Percentiles rank a stretch among this genome's conserved stretches.
These are phyloP conservation scores for Tenrec ecaudatus DNA, from an alignment of 2,113 vertebrate genomes.

Conservation along the genomic window DNA sequence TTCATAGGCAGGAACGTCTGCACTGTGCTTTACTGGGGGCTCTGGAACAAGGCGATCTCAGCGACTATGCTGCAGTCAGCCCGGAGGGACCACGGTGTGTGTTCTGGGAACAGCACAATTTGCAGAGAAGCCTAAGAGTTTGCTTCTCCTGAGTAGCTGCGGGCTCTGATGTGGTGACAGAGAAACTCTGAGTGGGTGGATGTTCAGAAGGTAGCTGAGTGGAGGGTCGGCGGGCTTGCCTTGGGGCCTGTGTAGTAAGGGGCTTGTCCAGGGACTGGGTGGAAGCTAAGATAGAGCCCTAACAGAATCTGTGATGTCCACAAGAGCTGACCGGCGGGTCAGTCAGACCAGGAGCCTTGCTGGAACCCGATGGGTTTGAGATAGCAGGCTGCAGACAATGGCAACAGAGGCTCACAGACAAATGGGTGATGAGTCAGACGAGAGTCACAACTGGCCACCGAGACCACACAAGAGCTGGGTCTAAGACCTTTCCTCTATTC, in stretches of 20 bases:
- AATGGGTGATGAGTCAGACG: not conserved
- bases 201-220: not conserved
- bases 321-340: not conserved
- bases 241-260: not conserved
- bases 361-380: not conserved
- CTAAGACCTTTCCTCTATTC: not conserved
- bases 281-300: constrained; percentile 11
- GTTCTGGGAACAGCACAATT: not conserved
- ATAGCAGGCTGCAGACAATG: not conserved
- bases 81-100: not conserved
- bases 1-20: not conserved
- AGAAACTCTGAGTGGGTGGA: not conserved
- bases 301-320: not conserved
- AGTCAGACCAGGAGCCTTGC: not conserved
- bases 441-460: not conserved
- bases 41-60: not conserved
- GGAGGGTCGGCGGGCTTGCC: not conserved
- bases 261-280: not conserved
- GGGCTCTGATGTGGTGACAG: not conserved
- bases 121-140: not conserved
- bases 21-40: not conserved
- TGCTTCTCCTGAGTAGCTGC: not conserved
- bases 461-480: not conserved
- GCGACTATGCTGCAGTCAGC: not conserved
- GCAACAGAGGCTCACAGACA: no score